These are phyloP conservation scores for Heliconius ethilla DNA, from an alignment of 2,888 invertebrate species.

Conservation along the genomic window DNA sequence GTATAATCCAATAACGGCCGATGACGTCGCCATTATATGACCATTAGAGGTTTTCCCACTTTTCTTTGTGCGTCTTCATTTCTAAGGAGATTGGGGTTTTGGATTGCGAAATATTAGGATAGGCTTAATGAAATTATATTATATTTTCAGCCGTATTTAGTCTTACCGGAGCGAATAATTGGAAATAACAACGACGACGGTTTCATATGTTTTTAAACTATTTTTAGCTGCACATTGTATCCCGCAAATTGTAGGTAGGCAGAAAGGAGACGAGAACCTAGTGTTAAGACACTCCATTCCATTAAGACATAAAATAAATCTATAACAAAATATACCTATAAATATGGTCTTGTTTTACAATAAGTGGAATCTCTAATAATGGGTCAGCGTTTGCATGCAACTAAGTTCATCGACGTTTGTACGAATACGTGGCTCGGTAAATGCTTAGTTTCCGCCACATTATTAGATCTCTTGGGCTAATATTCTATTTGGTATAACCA, in stretches of 20 bases:
- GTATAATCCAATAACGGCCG: slow-evolving; percentile 31
- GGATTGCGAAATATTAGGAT: not conserved
- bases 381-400: slow-evolving; percentile 6
- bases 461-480: not conserved
- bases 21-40: slow-evolving; percentile 32
- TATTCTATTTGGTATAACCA: not conserved
- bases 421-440: not conserved
- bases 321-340: not conserved
- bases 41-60: slow-evolving; percentile 23
- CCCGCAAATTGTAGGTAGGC: too few relatives aligned
- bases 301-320: not conserved
- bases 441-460: not conserved
- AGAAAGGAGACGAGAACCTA: too few relatives aligned
- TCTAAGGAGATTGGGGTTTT: slow-evolving; percentile 1
- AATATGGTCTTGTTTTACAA: not conserved
- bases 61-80: slow-evolving; percentile 15
- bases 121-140: not conserved
- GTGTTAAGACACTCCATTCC: not conserved
- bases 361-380: not conserved
- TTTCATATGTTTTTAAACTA: too few relatives aligned
- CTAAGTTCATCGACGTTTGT: slow-evolving; percentile 7
- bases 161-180: not conserved
- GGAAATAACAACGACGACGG: not conserved
- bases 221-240: too few relatives aligned
- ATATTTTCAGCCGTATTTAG: not conserved